Evolutionary conservation across 2,797 vertebrate species (phyloP).

Genomic region (Dromococcyx pavoninus): DNA sequence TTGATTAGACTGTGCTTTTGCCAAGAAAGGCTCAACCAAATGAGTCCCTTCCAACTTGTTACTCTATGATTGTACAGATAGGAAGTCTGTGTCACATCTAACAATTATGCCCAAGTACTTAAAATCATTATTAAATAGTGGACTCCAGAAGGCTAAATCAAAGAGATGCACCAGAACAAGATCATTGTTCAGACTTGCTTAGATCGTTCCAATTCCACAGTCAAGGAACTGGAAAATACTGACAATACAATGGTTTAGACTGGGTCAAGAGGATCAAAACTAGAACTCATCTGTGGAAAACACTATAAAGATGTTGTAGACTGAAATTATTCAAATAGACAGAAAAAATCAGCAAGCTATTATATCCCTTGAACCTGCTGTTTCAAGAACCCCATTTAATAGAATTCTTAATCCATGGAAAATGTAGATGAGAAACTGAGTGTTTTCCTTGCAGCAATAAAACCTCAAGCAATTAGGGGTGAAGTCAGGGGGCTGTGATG

Average conservation of each 20-base stretch:
- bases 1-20: too few species aligned
- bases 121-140: not conserved
- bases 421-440: not conserved
- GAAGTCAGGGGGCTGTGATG: not conserved
- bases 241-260: not conserved
- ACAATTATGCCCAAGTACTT: not conserved
- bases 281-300: not conserved
- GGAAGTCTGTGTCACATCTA: not conserved
- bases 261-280: not conserved
- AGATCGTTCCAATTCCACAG: conserved; percentile 3
- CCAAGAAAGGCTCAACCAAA: too few species aligned
- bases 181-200: not conserved
- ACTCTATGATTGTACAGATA: not conserved
- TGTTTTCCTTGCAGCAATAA: not conserved
- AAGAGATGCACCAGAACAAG: not conserved
- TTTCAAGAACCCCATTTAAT: not conserved
- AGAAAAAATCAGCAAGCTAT: not conserved
- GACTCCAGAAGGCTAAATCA: not conserved
- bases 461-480: not conserved
- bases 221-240: not conserved
- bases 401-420: not conserved
- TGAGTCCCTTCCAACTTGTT: too few species aligned
- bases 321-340: not conserved
- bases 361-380: not conserved
- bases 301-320: not conserved